These are phyloP conservation scores for Pegoplata infirma DNA, from an alignment of 2,888 invertebrate species.

Conservation along the genomic window DNA sequence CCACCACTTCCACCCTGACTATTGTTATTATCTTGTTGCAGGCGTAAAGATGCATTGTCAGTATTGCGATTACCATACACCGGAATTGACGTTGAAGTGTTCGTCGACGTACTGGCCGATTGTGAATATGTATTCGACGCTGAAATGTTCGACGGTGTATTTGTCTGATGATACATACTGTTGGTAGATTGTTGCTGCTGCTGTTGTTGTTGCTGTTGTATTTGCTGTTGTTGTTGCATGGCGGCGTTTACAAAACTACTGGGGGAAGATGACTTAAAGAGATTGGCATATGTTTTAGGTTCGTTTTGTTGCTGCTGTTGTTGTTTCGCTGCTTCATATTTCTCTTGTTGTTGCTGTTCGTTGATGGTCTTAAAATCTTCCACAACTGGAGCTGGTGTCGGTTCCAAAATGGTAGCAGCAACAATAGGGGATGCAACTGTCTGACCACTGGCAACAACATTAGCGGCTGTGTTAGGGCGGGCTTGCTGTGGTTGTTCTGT, in stretches of 20 bases:
- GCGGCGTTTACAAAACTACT: constrained; percentile 76
- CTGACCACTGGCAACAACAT: constrained; percentile 64
- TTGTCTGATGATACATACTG: constrained; percentile 55
- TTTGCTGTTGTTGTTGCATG: constrained; percentile 76
- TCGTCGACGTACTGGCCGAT: constrained; percentile 30
- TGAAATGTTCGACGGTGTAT: constrained; percentile 68
- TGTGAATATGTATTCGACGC: constrained; percentile 69
- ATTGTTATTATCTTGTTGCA: constrained; percentile 71
- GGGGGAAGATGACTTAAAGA: constrained; percentile 82
- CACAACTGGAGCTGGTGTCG: constrained; percentile 64
- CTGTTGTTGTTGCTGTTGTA: constrained; percentile 73
- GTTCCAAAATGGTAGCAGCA: constrained; percentile 58
- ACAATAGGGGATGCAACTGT: constrained; percentile 52
- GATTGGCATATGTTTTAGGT: constrained; percentile 93
- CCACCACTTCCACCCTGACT: constrained; percentile 62
- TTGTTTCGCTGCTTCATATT: constrained; percentile 75
- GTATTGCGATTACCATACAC: constrained; percentile 66
- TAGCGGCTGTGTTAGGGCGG: constrained; percentile 65
- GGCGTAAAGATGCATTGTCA: constrained; percentile 67
- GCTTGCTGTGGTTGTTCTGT: constrained; percentile 32
- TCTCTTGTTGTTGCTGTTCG: constrained; percentile 75
- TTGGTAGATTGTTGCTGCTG: constrained; percentile 66
- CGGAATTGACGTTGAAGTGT: constrained; percentile 68
- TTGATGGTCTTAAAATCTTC: constrained; percentile 75
- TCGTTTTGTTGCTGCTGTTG: constrained; percentile 80